Evolutionary conservation across 2,113 vertebrate species (phyloP).

Genomic region (Coptodon rendalli): DNA sequence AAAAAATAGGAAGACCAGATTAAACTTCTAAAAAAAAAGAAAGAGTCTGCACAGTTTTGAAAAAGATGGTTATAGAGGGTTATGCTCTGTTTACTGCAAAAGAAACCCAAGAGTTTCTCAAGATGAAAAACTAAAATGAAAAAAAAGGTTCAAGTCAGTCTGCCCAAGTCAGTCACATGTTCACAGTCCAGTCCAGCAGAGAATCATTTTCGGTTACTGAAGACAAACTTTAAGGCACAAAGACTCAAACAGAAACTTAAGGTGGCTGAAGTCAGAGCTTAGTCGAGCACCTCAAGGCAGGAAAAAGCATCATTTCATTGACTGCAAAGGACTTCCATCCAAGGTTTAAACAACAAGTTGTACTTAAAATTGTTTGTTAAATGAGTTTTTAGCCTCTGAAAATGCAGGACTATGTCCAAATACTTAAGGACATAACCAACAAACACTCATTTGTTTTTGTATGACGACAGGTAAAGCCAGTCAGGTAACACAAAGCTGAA

Average conservation of each 20-base stretch:
- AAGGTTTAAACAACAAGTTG: not conserved
- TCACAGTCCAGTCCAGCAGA: not conserved
- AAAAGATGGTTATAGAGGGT: not conserved
- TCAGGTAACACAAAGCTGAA: not conserved
- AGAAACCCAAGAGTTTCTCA: not conserved
- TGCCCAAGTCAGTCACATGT: not conserved
- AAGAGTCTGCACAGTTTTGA: not conserved
- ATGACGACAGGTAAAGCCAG: slow-evolving; percentile 5
- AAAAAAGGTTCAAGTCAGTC: not conserved
- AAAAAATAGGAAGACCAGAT: not conserved
- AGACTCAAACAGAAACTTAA: not conserved
- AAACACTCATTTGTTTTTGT: not conserved
- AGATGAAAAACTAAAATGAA: not conserved
- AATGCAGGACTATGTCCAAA: not conserved
- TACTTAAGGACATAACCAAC: not conserved
- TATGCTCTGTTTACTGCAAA: not conserved
- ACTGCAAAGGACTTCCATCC: not conserved
- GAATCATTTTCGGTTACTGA: not conserved
- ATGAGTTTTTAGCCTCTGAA: not conserved
- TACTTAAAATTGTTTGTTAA: not conserved
- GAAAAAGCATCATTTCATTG: not conserved
- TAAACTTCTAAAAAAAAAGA: not conserved
- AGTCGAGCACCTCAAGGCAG: not conserved
- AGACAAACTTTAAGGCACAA: not conserved
- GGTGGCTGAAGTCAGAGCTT: not conserved